Conservation (phyloP, 2,888 invertebrate genomes). For the Daptonema setosum region DNA sequence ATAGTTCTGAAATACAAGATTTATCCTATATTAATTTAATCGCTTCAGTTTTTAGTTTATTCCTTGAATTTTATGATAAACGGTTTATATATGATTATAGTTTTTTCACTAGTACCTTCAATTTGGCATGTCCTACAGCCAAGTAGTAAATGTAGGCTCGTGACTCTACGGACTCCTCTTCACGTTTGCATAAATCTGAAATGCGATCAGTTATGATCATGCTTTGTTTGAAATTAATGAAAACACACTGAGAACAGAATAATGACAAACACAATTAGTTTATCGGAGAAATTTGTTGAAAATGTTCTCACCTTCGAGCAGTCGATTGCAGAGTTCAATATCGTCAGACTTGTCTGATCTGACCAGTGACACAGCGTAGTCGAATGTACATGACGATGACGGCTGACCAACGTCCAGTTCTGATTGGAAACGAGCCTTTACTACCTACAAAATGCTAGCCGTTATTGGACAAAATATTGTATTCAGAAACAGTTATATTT, state of each 20-base stretch:
- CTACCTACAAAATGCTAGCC: too few species aligned
- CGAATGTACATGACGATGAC: constrained; percentile 65
- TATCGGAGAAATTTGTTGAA: too few species aligned
- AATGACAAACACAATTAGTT: too few species aligned
- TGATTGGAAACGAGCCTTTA: too few species aligned
- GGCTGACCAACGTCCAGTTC: constrained; percentile 51
- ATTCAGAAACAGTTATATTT: too few species aligned
- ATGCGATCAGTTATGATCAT: background rate
- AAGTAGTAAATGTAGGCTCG: constrained; percentile 85
- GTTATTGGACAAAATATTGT: too few species aligned
- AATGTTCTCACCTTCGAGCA: constrained; percentile 56
- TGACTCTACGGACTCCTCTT: constrained; percentile 44
- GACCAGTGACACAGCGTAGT: constrained; percentile 86
- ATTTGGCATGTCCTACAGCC: constrained; percentile 70
- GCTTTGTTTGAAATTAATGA: background rate
- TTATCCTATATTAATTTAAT: too few species aligned
- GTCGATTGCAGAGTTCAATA: constrained; percentile 65
- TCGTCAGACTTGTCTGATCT: constrained; percentile 38
- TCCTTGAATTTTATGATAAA: too few species aligned
- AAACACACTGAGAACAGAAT: too few species aligned
- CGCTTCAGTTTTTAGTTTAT: too few species aligned
- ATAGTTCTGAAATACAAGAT: constrained; percentile 44
- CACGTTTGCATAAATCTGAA: constrained; percentile 32
- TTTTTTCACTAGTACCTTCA: constrained; percentile 45
- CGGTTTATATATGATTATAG: too few species aligned